Base-by-base conservation (phyloP, 2,797 vertebrate genomes). In the Sebastes trivittatus region DNA sequence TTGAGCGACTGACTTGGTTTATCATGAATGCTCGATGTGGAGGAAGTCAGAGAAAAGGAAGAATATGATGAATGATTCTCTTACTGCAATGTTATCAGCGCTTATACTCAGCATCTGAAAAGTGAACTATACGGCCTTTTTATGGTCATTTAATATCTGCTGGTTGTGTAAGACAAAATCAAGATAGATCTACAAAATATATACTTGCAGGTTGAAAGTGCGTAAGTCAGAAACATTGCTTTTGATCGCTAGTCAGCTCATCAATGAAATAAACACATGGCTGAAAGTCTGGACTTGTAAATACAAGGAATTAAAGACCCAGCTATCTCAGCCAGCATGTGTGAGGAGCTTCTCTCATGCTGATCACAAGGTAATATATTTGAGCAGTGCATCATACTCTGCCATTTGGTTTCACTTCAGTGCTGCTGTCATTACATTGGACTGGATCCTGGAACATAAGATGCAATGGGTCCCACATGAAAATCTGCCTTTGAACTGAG, bases 401-500 rank as follows among this genome's bases (percentile, higher is more conserved):
- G 75, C 72, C 71, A 77, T 88, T 89, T 89, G 77, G 79, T 89
- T 87, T 89, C 72, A 79, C 84, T 89, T 88, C 75, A 87, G 62
- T 76, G 74, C 70, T 22, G 71, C 78, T 91, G 79, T 89, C 80
- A 80, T 87, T 74, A 69, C 71, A 71, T 80, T 91, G 80, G 88
- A 85, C 75, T 58, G 63, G 20, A 84, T 91, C 82, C 81, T 83
- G 84, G 73, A 88, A 88, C 85, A 87, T 27, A 75, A 73, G 77
- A 85, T 78, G 81, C 73, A 69, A 67, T 68, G 58, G 77, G 77
- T 84, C 81, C 86, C 90, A 76, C 8, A 80, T 87, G 87, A 88
- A 84, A 82, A 81, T 52, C 56, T 76, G 83, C 75, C 80, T 93
- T 92, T 93, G 89, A 92, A 92, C 70, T 65, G 72, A 88, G 81